phyloP scores from a whole-genome alignment of 2,113 vertebrate species.

The Forbesichthys agassizii region DNA sequence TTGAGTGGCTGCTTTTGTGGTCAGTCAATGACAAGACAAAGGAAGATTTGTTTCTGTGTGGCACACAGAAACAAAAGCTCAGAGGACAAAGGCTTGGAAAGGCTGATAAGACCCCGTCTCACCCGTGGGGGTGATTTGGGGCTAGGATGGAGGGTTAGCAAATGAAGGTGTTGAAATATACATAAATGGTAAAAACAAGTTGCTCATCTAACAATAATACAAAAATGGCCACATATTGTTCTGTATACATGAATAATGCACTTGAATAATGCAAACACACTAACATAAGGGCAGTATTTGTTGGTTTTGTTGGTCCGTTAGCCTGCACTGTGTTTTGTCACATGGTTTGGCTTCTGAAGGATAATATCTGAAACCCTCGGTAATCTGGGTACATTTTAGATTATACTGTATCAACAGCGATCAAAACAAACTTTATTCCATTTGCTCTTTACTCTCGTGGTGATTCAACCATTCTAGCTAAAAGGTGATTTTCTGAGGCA shows the following conservation, averaged over 20 bases:
- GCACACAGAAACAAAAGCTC: slow-evolving; percentile 19
- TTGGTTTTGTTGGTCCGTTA: not conserved
- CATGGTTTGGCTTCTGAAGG: slow-evolving; percentile 53
- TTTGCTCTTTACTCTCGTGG: slow-evolving; percentile 15
- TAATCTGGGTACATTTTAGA: slow-evolving; percentile 66
- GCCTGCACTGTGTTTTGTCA: slow-evolving; percentile 37
- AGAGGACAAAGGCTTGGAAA: slow-evolving; percentile 28
- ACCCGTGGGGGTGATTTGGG: slow-evolving; percentile 27
- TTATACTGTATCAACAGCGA: slow-evolving; percentile 55
- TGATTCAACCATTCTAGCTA: not conserved
- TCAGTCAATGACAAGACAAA: slow-evolving; percentile 62
- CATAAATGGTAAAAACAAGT: not conserved
- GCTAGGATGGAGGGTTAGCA: slow-evolving; percentile 29
- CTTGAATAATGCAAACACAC: not conserved
- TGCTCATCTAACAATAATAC: too few species aligned
- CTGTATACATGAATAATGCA: too few species aligned
- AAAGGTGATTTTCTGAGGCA: not conserved
- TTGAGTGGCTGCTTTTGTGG: slow-evolving; percentile 39
- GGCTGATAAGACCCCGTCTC: slow-evolving; percentile 34
- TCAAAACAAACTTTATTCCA: slow-evolving; percentile 46
- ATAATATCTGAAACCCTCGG: slow-evolving; percentile 56
- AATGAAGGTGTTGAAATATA: slow-evolving; percentile 18
- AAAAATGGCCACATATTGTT: too few species aligned
- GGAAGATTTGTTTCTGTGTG: slow-evolving; percentile 45
- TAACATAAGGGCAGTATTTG: not conserved